These are phyloP conservation scores for Pelodiscus sinensis DNA, from an alignment of 2,113 vertebrate genomes.

Conservation along the genomic window DNA sequence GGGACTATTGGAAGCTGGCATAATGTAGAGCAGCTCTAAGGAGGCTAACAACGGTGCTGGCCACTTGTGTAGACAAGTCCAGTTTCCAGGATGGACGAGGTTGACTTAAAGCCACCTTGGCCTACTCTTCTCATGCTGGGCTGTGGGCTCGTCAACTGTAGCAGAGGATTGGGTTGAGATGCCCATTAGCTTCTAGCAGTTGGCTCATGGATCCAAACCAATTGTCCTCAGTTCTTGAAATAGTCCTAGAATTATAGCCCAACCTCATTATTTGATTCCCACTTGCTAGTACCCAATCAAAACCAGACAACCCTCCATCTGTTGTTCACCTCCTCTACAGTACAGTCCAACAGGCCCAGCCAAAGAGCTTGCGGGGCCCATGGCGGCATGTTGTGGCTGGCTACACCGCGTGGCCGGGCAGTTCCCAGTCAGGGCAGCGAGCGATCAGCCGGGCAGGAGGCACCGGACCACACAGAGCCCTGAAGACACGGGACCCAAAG, in stretches of 20 bases:
- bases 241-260: background rate
- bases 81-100: background rate
- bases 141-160: background rate
- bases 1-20: background rate
- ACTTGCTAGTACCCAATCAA: background rate
- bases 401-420: too few species aligned
- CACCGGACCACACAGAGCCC: too few species aligned
- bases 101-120: background rate
- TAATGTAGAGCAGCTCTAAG: background rate
- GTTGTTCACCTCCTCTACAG: background rate
- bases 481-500: too few species aligned
- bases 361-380: too few species aligned
- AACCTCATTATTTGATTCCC: background rate
- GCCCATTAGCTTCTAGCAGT: background rate
- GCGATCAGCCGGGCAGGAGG: too few species aligned
- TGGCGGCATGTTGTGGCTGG: too few species aligned
- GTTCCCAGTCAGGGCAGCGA: too few species aligned
- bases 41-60: background rate
- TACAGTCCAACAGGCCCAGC: fast-evolving
- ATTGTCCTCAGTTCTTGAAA: background rate
- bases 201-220: background rate
- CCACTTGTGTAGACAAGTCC: background rate
- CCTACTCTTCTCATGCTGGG: background rate
- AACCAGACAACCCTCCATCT: background rate
- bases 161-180: background rate